Conservation (phyloP, 2,113 vertebrate genomes). For the Passer montanus region DNA sequence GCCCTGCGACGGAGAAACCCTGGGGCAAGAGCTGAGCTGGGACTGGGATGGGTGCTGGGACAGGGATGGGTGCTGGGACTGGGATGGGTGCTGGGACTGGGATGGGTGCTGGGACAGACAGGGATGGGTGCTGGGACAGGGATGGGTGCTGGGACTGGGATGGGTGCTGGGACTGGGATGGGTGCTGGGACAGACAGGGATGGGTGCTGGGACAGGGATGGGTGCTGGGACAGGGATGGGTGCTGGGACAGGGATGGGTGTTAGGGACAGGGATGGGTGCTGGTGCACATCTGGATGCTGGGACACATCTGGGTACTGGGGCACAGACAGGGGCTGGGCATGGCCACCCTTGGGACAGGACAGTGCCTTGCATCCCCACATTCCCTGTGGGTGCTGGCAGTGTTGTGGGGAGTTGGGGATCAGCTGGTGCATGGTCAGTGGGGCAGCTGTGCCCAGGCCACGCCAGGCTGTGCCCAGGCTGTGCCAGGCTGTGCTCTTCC, state of each 20-base stretch:
- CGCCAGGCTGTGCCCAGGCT: background rate
- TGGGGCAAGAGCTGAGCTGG: background rate
- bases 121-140: no score
- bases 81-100: no score
- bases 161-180: no score
- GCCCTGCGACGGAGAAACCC: background rate
- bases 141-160: no score
- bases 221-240: background rate
- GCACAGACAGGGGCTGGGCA: no score
- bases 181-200: background rate
- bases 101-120: background rate
- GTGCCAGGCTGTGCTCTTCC: background rate
- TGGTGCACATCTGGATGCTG: background rate
- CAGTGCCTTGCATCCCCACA: accelerated
- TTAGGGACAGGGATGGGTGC: background rate
- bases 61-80: background rate
- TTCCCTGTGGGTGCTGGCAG: accelerated
- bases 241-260: no score
- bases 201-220: no score
- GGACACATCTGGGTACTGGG: background rate
- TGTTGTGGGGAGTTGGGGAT: background rate
- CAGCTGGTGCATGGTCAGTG: accelerated
- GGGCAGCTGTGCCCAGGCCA: background rate
- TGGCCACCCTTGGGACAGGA: accelerated
- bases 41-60: accelerated